Conservation (phyloP, 2,113 vertebrate genomes). For the Heterochromis multidens region DNA sequence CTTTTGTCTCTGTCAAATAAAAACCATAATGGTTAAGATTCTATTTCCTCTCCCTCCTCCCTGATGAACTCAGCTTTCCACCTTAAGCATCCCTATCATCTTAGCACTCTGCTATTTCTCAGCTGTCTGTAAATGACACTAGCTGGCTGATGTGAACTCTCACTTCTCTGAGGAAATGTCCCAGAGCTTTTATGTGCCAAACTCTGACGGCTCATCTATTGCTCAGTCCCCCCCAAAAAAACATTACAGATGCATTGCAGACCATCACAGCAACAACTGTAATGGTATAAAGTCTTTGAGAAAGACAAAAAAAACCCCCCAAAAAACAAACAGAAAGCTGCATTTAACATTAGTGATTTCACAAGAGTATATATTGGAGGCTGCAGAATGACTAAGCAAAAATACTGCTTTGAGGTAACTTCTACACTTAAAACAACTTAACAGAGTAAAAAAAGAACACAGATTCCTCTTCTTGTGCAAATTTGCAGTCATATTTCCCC, state of each 20-base stretch:
- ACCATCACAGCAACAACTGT: slow-evolving; percentile 45
- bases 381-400: slow-evolving; percentile 10
- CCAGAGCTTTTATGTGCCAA: slow-evolving; percentile 60
- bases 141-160: slow-evolving; percentile 70
- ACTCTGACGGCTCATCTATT: slow-evolving; percentile 66
- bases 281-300: slow-evolving; percentile 6
- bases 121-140: slow-evolving; percentile 73
- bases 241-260: slow-evolving; percentile 68
- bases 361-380: neutral
- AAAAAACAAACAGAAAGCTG: neutral
- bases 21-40: slow-evolving; percentile 9
- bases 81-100: slow-evolving; percentile 42
- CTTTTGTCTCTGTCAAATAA: neutral
- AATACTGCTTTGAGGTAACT: neutral
- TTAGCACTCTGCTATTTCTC: slow-evolving; percentile 75
- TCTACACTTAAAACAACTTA: neutral
- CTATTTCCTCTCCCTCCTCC: slow-evolving; percentile 19
- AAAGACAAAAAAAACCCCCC: neutral
- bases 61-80: slow-evolving; percentile 49
- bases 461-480: neutral
- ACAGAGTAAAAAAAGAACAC: neutral
- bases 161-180: slow-evolving; percentile 72
- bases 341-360: neutral
- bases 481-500: slow-evolving; percentile 3
- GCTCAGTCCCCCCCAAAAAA: slow-evolving; percentile 50